Evolutionary conservation across 1,140 invertebrate species (phyloP).

Genomic region (Geopemphigus sp.): DNA sequence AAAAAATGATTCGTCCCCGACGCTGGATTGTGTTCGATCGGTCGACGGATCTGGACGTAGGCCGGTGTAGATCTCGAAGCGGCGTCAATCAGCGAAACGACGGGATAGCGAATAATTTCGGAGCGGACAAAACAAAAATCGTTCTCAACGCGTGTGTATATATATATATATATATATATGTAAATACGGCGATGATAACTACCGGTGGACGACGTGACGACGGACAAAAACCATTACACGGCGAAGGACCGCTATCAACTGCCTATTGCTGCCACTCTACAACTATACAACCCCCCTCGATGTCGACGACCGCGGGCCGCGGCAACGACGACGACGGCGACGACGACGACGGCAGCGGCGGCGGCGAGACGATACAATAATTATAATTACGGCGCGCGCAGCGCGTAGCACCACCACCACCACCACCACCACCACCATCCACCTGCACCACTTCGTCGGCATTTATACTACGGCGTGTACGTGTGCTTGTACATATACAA

Average conservation of each 20-base stretch:
- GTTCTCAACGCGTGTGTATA: no score
- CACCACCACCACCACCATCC: background rate
- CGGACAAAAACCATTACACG: background rate
- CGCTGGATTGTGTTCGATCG: no score
- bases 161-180: no score
- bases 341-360: slow-evolving; percentile 8
- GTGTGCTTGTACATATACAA: background rate
- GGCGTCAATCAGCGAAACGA: no score
- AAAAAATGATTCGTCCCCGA: no score
- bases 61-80: no score
- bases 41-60: no score
- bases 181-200: no score
- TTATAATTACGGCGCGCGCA: slow-evolving; percentile 40
- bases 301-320: background rate
- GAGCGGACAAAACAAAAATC: no score
- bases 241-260: slow-evolving; percentile 32
- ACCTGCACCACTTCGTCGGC: background rate
- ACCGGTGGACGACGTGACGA: background rate
- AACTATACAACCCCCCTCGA: slow-evolving; percentile 26
- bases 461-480: background rate
- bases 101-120: no score
- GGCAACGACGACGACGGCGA: background rate
- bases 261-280: slow-evolving; percentile 4
- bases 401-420: background rate
- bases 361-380: slow-evolving; percentile 26